These are phyloP conservation scores for Chiroxiphia lanceolata DNA, from an alignment of 2,797 vertebrate genomes.

Conservation along the genomic window DNA sequence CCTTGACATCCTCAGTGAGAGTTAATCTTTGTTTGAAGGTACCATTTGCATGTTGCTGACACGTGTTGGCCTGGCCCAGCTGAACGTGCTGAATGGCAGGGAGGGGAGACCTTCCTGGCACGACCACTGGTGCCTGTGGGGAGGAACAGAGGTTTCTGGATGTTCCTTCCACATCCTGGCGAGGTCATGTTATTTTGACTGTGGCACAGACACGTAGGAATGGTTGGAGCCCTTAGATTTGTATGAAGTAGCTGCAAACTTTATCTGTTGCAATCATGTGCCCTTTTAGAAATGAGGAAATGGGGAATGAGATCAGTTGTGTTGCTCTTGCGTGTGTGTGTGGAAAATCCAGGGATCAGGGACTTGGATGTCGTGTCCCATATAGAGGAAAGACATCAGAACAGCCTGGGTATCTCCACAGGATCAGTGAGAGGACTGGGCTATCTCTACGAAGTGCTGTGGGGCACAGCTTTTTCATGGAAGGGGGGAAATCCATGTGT, in stretches of 20 bases:
- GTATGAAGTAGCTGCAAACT: not conserved
- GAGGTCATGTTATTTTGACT: not conserved
- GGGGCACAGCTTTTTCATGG: not conserved
- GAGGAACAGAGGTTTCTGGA: not conserved
- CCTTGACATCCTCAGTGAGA: not conserved
- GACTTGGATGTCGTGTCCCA: accelerated
- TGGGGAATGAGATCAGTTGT: not conserved
- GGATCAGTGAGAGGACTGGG: not conserved
- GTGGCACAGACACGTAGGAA: not conserved
- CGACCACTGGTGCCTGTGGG: not conserved
- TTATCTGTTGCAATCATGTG: accelerated
- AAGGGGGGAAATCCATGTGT: not conserved
- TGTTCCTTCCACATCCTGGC: not conserved
- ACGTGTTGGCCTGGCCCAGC: not conserved
- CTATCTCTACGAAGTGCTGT: not conserved
- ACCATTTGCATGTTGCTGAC: not conserved
- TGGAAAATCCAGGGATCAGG: not conserved
- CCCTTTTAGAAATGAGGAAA: not conserved
- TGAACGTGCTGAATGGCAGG: not conserved
- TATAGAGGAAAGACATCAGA: not conserved
- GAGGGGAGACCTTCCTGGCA: not conserved
- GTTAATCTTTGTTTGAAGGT: not conserved
- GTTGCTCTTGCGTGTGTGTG: not conserved
- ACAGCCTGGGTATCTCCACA: not conserved
- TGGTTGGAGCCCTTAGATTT: not conserved